Evolutionary conservation across 2,888 invertebrate genomes (phyloP), one percentile per base, ranked within the genome.

Genomic region (Nipponacmea schrenckii): DNA sequence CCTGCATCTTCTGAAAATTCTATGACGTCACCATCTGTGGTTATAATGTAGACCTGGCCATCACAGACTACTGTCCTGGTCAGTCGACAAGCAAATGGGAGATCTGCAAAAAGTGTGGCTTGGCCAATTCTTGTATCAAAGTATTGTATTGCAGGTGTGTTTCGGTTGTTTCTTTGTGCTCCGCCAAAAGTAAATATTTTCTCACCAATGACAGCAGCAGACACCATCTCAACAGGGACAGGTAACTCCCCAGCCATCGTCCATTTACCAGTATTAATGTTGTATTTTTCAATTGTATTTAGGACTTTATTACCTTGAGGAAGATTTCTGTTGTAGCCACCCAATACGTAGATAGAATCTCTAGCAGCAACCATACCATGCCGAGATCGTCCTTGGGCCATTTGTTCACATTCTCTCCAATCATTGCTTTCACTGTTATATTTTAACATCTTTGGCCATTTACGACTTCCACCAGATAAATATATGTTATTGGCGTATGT

Each of bases 391-490:
- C 84, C 84, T 69, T 82, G 78, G 2, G 71, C 74, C 81, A 84
- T 81, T 20, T 78, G 73, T 45, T 80, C 81, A 73, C 81, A 80
- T 10, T 78, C 74, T 62, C 81, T 77, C 84, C 84, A 84, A 72
- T 80, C 79, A 66, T 82, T 82, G 72, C 81, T 80, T 65, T 79
- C 80, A 2, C 79, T 78, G 71, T 81, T 81, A 71, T 79, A 84
- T 68, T 81, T 80, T 20, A 78, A 77, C 69, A 83, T 73, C 12
- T 83, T 82, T 48, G 81, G 79, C 27, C 81, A 77, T 70, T 83
- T 83, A 1, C 82, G 67, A 79, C 83, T 82, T 14, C 84, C 84
- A 14, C 84, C 84, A 17, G 84, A 84, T 39, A 84, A 77, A 72
- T 80, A 84, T 45, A 84, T 77, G 69, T 83, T 80, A 46, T 80